Base-by-base conservation (phyloP, 2,113 vertebrate species). In the Ascaphus truei region DNA sequence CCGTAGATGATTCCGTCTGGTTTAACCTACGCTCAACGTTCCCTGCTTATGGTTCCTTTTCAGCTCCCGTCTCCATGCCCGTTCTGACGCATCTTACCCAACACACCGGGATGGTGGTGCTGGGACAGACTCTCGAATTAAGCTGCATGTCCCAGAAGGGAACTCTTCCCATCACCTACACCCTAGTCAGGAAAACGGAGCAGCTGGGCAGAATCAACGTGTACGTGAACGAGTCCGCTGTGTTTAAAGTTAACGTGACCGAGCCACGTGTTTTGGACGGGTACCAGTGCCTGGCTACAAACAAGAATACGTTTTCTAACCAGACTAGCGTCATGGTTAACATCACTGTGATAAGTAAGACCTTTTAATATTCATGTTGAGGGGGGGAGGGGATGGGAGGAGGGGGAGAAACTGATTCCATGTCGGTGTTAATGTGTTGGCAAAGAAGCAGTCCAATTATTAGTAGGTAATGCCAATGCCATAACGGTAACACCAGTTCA, bases 271-370 rank as follows among this genome's bases (percentile, higher is more conserved):
- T 68, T 43, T 37, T 25, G 39, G 65, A 20, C 41, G 68, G 62
- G 6, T 87, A 85, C 64, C 76, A 10, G 25, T 87, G 85, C 45
- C 65, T 23, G 5, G 81, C 82, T 68, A 59, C 27, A 39, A 87
- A 87, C 25, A 74, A 76, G 39, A 81, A 87, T 36, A 72, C 75
- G 26, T 52, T 68, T 27, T 53, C 20, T 16, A 22, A n/a, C 4
- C 73, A 69, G 71, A 53, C 52, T n/a, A 85, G 85, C 64, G 68
- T 72, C 29, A 20, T 51, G 36, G 33, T 84, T 20, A 85, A 84
- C n/a, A 20, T 87, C 62, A 83, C 83, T 11, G 76, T 85, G 16
- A 82, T 87, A 75, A 72, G 85, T 85, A 72, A 79, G 75, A n/a
- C n/a, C n/a, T n/a, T 68, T 5, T 34, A 3, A 39, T 3, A 4